Percentiles rank a stretch among this genome's conserved stretches.
Conservation (phyloP, 1,140 invertebrate genomes). For the Cherax destructor region DNA sequence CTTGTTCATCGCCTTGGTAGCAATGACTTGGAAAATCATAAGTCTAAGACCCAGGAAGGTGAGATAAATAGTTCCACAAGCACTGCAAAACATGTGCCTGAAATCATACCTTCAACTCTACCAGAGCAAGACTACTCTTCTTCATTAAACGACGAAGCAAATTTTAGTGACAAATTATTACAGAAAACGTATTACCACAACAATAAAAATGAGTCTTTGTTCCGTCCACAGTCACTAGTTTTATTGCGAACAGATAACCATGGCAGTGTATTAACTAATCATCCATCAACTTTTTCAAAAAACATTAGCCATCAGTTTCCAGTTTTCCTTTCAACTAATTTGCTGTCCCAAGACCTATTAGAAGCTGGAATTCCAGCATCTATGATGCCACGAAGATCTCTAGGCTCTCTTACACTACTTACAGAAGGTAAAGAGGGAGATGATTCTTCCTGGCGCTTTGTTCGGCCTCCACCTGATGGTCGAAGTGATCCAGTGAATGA, state of each 20-base stretch:
- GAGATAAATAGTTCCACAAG: background rate
- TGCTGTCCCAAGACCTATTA: conserved; percentile 19
- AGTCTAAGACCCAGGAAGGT: background rate
- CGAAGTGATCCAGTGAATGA: conserved; percentile 46
- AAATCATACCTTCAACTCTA: background rate
- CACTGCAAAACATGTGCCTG: background rate
- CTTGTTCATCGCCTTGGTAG: conserved; percentile 33
- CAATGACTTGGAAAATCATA: conserved; percentile 4
- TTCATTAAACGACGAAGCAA: background rate
- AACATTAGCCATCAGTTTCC: conserved; percentile 28
- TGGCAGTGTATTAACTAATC: conserved; percentile 1
- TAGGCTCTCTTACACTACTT: conserved; percentile 47
- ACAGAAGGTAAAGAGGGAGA: conserved; percentile 71
- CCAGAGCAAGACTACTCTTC: background rate
- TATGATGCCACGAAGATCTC: conserved; percentile 51
- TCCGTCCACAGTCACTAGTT: conserved; percentile 43
- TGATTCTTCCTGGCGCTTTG: conserved; percentile 73
- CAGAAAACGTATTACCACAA: conserved; percentile 22
- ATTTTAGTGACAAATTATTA: conserved; percentile 18
- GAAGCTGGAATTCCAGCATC: conserved; percentile 47
- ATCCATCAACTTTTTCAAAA: background rate
- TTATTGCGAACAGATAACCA: conserved; percentile 26
- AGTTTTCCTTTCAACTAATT: conserved; percentile 27
- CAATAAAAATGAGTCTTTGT: conserved; percentile 1
- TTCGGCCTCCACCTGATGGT: conserved; percentile 59